Evolutionary conservation across 2,888 invertebrate species (phyloP).

Genomic region (Drosophila acutilabella): DNA sequence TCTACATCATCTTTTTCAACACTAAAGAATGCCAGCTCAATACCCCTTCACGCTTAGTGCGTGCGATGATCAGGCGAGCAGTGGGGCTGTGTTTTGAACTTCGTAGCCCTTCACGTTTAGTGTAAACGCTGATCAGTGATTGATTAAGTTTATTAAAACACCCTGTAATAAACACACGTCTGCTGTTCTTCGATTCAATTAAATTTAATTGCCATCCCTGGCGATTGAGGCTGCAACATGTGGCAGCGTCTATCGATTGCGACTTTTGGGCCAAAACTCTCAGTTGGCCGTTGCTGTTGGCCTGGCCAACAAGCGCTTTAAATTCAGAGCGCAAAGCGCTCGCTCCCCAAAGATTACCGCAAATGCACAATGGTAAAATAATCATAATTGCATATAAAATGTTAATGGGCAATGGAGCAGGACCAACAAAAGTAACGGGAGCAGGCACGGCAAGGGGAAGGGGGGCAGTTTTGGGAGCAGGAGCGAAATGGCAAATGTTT

Average conservation of each 20-base stretch:
- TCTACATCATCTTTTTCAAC: too few relatives aligned
- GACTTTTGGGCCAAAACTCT: slow-evolving; percentile 16
- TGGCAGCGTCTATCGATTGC: slow-evolving; percentile 33
- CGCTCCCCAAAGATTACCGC: slow-evolving; percentile 79
- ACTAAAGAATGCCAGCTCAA: background rate
- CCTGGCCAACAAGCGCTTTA: slow-evolving; percentile 56
- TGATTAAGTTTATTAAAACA: background rate
- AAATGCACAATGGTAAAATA: slow-evolving; percentile 82
- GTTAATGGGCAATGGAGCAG: slow-evolving; percentile 76
- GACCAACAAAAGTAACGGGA: slow-evolving; percentile 20
- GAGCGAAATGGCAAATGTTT: slow-evolving; percentile 31
- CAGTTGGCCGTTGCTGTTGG: background rate
- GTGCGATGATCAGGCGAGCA: background rate
- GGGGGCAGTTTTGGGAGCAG: background rate
- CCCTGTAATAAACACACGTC: slow-evolving; percentile 1
- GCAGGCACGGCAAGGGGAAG: background rate
- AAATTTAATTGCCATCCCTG: slow-evolving; percentile 37
- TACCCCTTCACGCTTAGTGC: background rate
- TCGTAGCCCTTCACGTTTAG: background rate
- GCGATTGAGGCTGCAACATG: slow-evolving; percentile 47
- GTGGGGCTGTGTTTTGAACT: too few relatives aligned
- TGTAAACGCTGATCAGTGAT: background rate
- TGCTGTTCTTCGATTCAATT: slow-evolving; percentile 28
- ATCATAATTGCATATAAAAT: slow-evolving; percentile 81
- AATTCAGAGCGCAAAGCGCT: slow-evolving; percentile 59